Evolutionary conservation across 2,888 invertebrate genomes (phyloP).

Genomic region (Sympetrum striolatum): DNA sequence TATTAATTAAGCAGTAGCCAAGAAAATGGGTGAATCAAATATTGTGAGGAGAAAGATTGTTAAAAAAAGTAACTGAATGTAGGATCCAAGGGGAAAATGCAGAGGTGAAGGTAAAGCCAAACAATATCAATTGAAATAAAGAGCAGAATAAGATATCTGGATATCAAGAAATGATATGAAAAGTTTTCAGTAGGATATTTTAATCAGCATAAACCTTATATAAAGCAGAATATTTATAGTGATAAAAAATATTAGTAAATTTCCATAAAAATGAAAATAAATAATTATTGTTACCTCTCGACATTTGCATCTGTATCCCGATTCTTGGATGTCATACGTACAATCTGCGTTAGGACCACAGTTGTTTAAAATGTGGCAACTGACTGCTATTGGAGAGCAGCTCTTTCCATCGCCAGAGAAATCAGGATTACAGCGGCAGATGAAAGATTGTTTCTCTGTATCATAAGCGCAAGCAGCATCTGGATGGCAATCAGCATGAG

Average conservation of each 20-base stretch:
- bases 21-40: no score
- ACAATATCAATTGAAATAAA: no score
- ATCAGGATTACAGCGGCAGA: slow-evolving; percentile 75
- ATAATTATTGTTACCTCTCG: slow-evolving; percentile 51
- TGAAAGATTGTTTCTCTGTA: slow-evolving; percentile 68
- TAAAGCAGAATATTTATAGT: neutral
- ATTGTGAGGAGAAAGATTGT: no score
- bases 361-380: slow-evolving; percentile 77
- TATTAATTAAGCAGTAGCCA: no score
- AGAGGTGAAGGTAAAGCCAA: no score
- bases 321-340: slow-evolving; percentile 57
- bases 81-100: no score
- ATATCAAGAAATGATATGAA: no score
- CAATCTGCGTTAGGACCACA: slow-evolving; percentile 85
- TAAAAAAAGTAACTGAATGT: no score
- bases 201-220: neutral
- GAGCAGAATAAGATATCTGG: no score
- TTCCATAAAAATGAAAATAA: neutral
- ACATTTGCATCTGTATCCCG: slow-evolving; percentile 57
- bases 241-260: neutral
- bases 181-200: no score
- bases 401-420: slow-evolving; percentile 70
- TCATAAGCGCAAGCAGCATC: slow-evolving; percentile 66
- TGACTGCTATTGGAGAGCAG: slow-evolving; percentile 67
- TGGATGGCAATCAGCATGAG: slow-evolving; percentile 62